phyloP scores from a whole-genome alignment of 2,113 vertebrate species.

The Acrocephalus arundinaceus region DNA sequence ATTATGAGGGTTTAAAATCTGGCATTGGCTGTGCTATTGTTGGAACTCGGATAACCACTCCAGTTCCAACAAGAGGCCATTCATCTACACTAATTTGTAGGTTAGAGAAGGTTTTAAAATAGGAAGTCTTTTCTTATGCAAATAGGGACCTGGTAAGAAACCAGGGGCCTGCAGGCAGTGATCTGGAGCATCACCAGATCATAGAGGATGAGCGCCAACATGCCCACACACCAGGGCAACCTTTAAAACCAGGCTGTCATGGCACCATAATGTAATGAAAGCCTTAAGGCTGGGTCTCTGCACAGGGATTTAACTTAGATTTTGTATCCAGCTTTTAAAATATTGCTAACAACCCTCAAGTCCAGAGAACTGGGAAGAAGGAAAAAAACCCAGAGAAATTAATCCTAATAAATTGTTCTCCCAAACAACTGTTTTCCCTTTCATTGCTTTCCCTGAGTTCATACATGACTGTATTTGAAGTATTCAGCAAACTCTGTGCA shows the following conservation, averaged over 20 bases:
- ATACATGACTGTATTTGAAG: not conserved
- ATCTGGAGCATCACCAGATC: not conserved
- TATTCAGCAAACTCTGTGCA: not conserved
- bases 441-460: not conserved
- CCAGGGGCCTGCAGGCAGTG: not conserved
- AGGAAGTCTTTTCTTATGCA: slow-evolving; percentile 62
- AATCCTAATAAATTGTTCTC: not conserved
- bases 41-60: slow-evolving; percentile 54
- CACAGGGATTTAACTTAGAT: not conserved
- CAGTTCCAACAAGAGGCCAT: slow-evolving; percentile 58
- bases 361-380: not conserved
- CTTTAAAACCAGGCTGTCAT: not conserved
- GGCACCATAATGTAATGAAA: not conserved
- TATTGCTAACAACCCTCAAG: not conserved
- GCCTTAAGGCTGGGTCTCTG: not conserved
- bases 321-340: not conserved
- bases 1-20: slow-evolving; percentile 67
- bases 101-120: slow-evolving; percentile 55
- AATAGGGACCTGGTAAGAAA: slow-evolving; percentile 21
- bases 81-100: slow-evolving; percentile 56
- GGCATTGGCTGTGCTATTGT: slow-evolving; percentile 66
- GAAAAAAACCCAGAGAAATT: not conserved
- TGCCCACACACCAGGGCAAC: not conserved
- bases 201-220: not conserved
- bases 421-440: not conserved